Evolutionary conservation across 1,140 invertebrate species (phyloP).

Genomic region (Calephelis nemesis): DNA sequence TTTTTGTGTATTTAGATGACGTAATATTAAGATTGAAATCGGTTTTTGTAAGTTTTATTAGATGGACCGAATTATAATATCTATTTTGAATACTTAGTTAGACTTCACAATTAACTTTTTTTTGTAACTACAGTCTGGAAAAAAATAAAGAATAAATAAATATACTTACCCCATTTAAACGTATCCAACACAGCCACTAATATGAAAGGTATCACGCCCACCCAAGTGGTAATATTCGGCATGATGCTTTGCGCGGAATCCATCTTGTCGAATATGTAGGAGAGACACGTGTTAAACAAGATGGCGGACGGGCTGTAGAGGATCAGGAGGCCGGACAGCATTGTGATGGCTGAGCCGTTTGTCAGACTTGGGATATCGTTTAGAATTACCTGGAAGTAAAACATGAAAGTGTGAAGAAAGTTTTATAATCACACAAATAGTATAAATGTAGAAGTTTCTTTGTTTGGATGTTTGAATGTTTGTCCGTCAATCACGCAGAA

Average conservation of each 20-base stretch:
- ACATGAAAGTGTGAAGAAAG: no score
- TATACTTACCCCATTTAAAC: conserved; percentile 82
- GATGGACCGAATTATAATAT: no score
- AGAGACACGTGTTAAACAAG: conserved; percentile 86
- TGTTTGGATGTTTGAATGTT: no score
- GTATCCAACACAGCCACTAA: conserved; percentile 85
- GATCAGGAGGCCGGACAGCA: conserved; percentile 83
- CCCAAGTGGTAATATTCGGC: conserved; percentile 86
- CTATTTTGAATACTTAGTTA: no score
- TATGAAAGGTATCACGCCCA: conserved; percentile 87
- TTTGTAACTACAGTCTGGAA: no score
- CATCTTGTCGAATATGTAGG: conserved; percentile 90
- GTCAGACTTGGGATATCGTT: conserved; percentile 83
- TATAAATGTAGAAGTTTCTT: no score
- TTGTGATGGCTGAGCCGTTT: conserved; percentile 84
- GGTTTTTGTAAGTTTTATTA: no score
- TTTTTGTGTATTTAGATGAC: no score
- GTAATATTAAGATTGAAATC: no score
- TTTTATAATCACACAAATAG: no score
- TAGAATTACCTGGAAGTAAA: conserved; percentile 59
- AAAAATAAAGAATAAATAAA: background rate
- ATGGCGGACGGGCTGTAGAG: conserved; percentile 88
- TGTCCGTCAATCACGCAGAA: no score
- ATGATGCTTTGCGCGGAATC: conserved; percentile 90
- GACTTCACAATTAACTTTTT: no score